phyloP scores from a whole-genome alignment of 2,888 invertebrate genomes.

The Archips crataeganus region DNA sequence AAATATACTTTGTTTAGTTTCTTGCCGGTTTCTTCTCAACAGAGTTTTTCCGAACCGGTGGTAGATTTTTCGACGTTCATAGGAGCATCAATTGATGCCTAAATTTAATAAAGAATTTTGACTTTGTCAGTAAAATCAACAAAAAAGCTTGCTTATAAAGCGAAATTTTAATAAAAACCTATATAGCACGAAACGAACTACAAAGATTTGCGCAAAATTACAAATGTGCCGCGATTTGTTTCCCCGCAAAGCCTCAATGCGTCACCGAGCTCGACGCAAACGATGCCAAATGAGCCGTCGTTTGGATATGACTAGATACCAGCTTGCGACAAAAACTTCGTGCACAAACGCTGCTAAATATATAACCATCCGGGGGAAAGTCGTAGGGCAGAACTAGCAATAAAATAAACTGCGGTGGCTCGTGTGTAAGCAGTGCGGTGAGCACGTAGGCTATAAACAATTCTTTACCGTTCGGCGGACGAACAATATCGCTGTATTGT shows the following conservation, averaged over 20 bases:
- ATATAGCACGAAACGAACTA: background rate
- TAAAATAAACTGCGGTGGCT: slow-evolving; percentile 36
- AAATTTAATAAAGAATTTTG: too few relatives aligned
- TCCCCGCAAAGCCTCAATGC: background rate
- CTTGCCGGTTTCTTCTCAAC: too few relatives aligned
- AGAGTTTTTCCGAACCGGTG: too few relatives aligned
- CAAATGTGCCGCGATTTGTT: slow-evolving; percentile 15
- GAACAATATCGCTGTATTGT: slow-evolving; percentile 22
- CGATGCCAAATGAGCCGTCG: slow-evolving; percentile 8
- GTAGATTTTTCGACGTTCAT: too few relatives aligned
- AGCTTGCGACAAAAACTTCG: slow-evolving; percentile 4
- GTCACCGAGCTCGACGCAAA: slow-evolving; percentile 4
- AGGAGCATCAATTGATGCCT: too few relatives aligned
- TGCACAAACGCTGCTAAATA: slow-evolving; percentile 25
- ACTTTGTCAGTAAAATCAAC: too few relatives aligned
- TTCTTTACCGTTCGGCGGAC: slow-evolving; percentile 39
- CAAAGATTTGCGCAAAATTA: background rate
- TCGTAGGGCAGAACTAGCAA: slow-evolving; percentile 31
- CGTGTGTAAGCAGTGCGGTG: slow-evolving; percentile 27
- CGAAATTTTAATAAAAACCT: background rate
- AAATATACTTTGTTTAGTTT: too few relatives aligned
- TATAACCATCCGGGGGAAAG: slow-evolving; percentile 29
- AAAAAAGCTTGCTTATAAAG: too few relatives aligned
- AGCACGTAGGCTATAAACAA: slow-evolving; percentile 40
- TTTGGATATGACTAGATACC: slow-evolving; percentile 1